Base-by-base conservation (phyloP, 1,140 invertebrate genomes). In the Bombyx mandarina region DNA sequence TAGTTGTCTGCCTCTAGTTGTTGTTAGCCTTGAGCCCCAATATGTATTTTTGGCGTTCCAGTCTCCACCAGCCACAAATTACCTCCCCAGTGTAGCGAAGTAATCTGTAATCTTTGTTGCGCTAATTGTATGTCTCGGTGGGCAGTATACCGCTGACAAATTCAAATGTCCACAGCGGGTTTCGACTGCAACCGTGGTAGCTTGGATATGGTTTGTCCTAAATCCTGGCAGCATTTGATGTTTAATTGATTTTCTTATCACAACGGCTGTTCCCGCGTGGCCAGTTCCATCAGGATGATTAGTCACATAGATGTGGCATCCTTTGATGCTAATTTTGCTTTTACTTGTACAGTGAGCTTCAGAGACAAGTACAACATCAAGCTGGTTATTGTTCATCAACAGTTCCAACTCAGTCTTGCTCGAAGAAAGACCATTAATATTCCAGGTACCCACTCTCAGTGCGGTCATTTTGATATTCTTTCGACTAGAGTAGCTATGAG, bases 241-340 rank as follows among this genome's bases (percentile, higher is more conserved):
- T 50, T 18, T 50, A 6, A 50, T 50, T 4, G 12, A 8, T 4
- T 22, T 26, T 53, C 45, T 45, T 35, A 55, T 47, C 6, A 55
- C 8, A 8, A 55, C 12, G 3, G 54, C 54, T 5, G 54, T 54
- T 7, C 52, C 52, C 45, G 8, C 52, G 45, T 54, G 52, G 9
- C 8, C 52, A 8, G 8, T 45, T 45, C 52, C 52, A 26, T 46
- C 44, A 7, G 43, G 43, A 47, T 45, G 54, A 35, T 55, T 45
- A 26, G 43, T 45, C 1, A 26, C 8, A 26, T 45, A 55, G 10
- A 6, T 2, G 4, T 12, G n/a, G 12, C 7, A 54, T 7, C 43
- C 52, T 54, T 44, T 10, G 12, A 54, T 7, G 8, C 8, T 43
- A 6, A 45, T 18, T 7, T 12, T n/a, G 12, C 43, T 45, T 18